A percentile compares a stretch with the other conserved stretches of the same genome.
These are phyloP conservation scores for Cephus pulcher DNA, from an alignment of 2,888 invertebrate species.

Conservation along the genomic window DNA sequence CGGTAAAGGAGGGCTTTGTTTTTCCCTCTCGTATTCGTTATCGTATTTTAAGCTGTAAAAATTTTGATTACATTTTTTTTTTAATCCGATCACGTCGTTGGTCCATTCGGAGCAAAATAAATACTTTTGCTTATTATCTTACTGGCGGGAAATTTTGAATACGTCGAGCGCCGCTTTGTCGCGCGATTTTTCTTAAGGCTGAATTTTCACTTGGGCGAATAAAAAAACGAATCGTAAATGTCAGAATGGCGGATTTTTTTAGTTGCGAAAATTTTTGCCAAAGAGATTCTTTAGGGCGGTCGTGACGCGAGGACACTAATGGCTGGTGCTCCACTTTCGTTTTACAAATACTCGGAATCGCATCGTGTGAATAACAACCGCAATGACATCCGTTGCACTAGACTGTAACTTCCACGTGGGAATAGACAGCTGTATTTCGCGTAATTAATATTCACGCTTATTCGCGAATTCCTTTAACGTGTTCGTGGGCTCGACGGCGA, in stretches of 20 bases:
- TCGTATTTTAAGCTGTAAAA: too few relatives aligned
- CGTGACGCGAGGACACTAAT: neutral
- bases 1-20: neutral
- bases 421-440: neutral
- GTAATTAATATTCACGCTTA: neutral
- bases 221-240: neutral
- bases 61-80: too few relatives aligned
- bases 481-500: too few relatives aligned
- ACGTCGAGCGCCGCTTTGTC: too few relatives aligned
- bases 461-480: too few relatives aligned
- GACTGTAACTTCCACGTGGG: neutral
- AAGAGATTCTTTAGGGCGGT: neutral
- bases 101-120: too few relatives aligned
- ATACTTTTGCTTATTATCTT: too few relatives aligned
- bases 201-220: too few relatives aligned
- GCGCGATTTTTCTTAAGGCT: too few relatives aligned
- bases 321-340: neutral
- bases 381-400: conserved; percentile 1
- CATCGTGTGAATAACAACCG: neutral
- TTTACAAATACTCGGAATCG: neutral
- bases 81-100: too few relatives aligned
- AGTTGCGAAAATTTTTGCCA: neutral
- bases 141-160: too few relatives aligned
- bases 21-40: too few relatives aligned
- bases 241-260: neutral